Base-by-base conservation (phyloP, 2,888 invertebrate genomes). In the Amblyteles armatorius region DNA sequence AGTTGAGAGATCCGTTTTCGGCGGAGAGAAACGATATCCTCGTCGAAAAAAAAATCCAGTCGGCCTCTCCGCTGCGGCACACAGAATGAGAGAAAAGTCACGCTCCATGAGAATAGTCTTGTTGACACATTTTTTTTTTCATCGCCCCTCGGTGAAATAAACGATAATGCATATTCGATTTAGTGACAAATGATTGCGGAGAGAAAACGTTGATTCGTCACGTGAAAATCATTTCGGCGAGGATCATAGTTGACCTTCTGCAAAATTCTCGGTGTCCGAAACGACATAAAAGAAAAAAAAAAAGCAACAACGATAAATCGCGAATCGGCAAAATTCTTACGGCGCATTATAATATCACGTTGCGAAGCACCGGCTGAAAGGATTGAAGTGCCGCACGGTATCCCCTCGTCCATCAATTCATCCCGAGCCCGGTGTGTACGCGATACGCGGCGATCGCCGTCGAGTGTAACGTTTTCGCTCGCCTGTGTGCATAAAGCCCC, bases 351-450 rank as follows among this genome's bases (percentile, higher is more conserved):
- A 55, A 65, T 50, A 78, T 26, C 33, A 26, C 68, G 44, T 57
- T 52, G 83, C 36, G 69, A 63, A 68, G 55, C 84, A 69, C 57
- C 69, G 63, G 74, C 69, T 71, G 84, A 73, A 69, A 81, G 68
- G 84, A 84, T 84, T 82, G 71, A 82, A 84, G 82, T 79, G 81
- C 78, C 67, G 77, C 77, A 40, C 40, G 40, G 77, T 77, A 55
- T 67, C 26, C 44, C 44, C 84, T 79, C 79, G 71, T 82, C 65
- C 84, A 82, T 85, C 84, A 85, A 82, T 82, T 82, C 67, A 82
- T 82, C 82, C 60, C 82, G 57, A 44, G 63, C 48, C 44, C 79
- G 48, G 36, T 63, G 74, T 79, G 19, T 63, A 55, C 9, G 36
- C 60, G 50, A 69, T 74, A 60, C 67, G 69, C 74, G 71, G 29